Percentiles rank a stretch among this genome's conserved stretches.
These are phyloP conservation scores for Siniperca scherzeri DNA, from an alignment of 2,797 vertebrate genomes.

Conservation along the genomic window DNA sequence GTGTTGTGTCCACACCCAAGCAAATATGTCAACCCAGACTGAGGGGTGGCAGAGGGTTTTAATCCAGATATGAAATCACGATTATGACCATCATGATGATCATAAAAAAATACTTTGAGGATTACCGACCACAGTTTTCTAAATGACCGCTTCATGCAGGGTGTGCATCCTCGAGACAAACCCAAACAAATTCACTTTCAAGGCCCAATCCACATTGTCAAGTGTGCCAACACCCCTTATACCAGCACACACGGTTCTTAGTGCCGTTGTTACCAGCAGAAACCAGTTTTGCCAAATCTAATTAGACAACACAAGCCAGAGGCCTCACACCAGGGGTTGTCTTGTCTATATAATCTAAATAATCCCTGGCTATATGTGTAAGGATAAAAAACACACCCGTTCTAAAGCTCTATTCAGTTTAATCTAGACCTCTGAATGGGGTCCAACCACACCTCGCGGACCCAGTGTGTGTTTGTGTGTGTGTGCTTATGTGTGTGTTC, in stretches of 20 bases:
- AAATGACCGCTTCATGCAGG: constrained; percentile 45
- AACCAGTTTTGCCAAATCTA: constrained; percentile 71
- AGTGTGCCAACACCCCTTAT: constrained; percentile 25
- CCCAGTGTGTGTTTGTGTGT: constrained; percentile 66
- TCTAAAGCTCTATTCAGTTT: constrained; percentile 78
- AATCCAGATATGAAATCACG: constrained; percentile 70
- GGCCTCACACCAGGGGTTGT: constrained; percentile 71
- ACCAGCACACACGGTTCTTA: constrained; percentile 38
- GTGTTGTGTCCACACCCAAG: constrained; percentile 46
- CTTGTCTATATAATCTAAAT: constrained; percentile 80
- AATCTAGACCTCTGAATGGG: constrained; percentile 82
- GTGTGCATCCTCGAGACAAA: constrained; percentile 35
- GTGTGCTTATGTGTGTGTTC: constrained; percentile 42
- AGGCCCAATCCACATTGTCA: constrained; percentile 5
- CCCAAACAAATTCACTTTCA: constrained; percentile 45
- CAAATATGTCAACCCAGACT: constrained; percentile 54
- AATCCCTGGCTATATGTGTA: constrained; percentile 72
- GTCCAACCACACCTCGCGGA: constrained; percentile 87
- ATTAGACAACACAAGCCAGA: constrained; percentile 78
- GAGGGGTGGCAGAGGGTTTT: constrained; percentile 39
- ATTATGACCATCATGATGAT: constrained; percentile 61
- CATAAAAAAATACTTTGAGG: constrained; percentile 49
- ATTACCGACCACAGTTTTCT: constrained; percentile 37
- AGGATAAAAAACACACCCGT: constrained; percentile 63
- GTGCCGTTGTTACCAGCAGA: constrained; percentile 56